Evolutionary conservation across 2,888 invertebrate genomes (phyloP).

Genomic region (Uropetala carovei): DNA sequence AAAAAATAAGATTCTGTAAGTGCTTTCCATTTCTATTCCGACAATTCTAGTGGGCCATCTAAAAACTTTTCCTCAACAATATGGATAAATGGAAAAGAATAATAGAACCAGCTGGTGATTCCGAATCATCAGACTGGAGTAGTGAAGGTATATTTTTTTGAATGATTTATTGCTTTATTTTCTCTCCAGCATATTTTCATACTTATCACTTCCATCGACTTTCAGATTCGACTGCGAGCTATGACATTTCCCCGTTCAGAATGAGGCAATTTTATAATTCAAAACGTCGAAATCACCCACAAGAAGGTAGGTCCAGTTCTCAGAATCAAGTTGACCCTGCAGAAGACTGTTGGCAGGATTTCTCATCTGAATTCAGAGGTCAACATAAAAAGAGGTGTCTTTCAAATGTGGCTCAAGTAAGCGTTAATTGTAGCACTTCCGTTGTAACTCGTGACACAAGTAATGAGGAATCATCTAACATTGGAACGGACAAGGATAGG

Average conservation of each 20-base stretch:
- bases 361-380: neutral
- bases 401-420: constrained; percentile 47
- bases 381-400: constrained; percentile 25
- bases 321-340: constrained; percentile 23
- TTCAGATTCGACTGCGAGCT: constrained; percentile 48
- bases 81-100: constrained; percentile 68
- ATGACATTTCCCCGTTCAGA: neutral
- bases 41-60: too few relatives aligned
- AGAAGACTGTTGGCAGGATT: constrained; percentile 37
- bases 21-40: too few relatives aligned
- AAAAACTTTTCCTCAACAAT: neutral
- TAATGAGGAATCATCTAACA: neutral
- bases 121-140: constrained; percentile 67
- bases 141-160: neutral
- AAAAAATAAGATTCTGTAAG: too few relatives aligned
- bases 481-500: neutral
- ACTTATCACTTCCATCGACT: neutral
- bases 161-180: neutral
- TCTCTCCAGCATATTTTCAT: neutral
- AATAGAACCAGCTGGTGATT: constrained; percentile 73
- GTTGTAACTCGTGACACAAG: constrained; percentile 4
- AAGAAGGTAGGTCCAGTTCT: constrained; percentile 7
- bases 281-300: neutral
- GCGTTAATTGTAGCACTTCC: constrained; percentile 31
- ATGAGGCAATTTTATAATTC: constrained; percentile 9